Percentiles rank a stretch among this genome's conserved stretches.
These are phyloP conservation scores for Sinella curviseta DNA, from an alignment of 1,140 invertebrate genomes.

Conservation along the genomic window DNA sequence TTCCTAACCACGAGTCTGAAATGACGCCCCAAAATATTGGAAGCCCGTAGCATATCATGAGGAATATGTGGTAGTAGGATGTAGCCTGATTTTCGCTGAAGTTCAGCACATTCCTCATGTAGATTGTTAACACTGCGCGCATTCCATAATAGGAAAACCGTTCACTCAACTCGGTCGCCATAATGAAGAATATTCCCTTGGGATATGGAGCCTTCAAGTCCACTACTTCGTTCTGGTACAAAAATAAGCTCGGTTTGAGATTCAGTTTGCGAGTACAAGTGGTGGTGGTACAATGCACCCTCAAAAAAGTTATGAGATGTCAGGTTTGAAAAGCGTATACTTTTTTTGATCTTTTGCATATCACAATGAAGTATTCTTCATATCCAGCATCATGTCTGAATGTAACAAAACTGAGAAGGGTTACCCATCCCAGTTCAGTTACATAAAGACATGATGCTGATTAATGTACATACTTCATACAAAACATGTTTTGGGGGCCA, in stretches of 20 bases:
- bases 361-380: too few relatives aligned
- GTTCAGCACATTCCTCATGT: slow-evolving; percentile 69
- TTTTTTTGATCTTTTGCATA: too few relatives aligned
- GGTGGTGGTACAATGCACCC: not conserved
- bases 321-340: too few relatives aligned
- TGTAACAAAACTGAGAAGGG: too few relatives aligned
- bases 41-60: slow-evolving; percentile 75
- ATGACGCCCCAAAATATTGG: slow-evolving; percentile 14
- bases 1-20: slow-evolving; percentile 63
- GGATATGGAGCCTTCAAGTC: slow-evolving; percentile 70
- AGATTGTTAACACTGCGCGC: slow-evolving; percentile 84
- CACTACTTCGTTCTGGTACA: slow-evolving; percentile 39
- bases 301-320: not conserved
- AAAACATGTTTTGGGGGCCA: too few relatives aligned
- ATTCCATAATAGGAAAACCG: slow-evolving; percentile 95
- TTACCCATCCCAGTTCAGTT: too few relatives aligned
- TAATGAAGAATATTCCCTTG: slow-evolving; percentile 85
- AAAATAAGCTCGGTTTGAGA: slow-evolving; percentile 49
- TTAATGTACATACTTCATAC: too few relatives aligned
- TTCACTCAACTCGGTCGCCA: slow-evolving; percentile 95
- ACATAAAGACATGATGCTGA: too few relatives aligned
- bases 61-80: slow-evolving; percentile 79
- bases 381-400: too few relatives aligned
- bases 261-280: too few relatives aligned
- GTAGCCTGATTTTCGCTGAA: slow-evolving; percentile 70